A percentile compares a stretch with the other conserved stretches of the same genome.
These are phyloP conservation scores for Macroglossus sobrinus DNA, from an alignment of 2,113 vertebrate species.

Conservation along the genomic window DNA sequence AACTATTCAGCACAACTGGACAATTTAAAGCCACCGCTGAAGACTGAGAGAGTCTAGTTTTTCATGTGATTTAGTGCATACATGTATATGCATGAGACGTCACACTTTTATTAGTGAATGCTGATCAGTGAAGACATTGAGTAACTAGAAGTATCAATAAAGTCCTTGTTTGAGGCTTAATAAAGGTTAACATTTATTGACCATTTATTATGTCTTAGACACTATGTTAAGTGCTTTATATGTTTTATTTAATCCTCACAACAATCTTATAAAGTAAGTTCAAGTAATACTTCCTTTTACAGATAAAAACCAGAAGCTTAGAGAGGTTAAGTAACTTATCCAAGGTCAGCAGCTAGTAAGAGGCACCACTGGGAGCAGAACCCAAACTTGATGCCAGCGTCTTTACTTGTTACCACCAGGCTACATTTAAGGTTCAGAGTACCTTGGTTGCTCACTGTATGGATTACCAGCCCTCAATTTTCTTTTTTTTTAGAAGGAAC, in stretches of 20 bases:
- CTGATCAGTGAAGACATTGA: background rate
- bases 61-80: background rate
- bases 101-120: background rate
- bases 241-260: background rate
- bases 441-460: background rate
- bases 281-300: background rate
- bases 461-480: background rate
- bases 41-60: background rate
- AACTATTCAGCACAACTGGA: constrained; percentile 4
- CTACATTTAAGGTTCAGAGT: background rate
- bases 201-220: background rate
- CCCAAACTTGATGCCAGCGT: background rate
- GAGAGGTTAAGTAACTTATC: background rate
- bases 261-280: background rate
- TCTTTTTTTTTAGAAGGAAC: background rate
- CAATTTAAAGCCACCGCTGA: background rate
- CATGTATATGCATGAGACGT: background rate
- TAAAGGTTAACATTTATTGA: background rate
- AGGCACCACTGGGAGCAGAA: background rate
- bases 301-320: background rate
- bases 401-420: background rate
- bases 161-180: background rate
- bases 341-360: background rate
- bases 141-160: background rate
- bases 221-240: background rate